A percentile compares a stretch with the other conserved stretches of the same genome.
Conservation (phyloP, 2,797 vertebrate genomes). For the Cuculus canorus region DNA sequence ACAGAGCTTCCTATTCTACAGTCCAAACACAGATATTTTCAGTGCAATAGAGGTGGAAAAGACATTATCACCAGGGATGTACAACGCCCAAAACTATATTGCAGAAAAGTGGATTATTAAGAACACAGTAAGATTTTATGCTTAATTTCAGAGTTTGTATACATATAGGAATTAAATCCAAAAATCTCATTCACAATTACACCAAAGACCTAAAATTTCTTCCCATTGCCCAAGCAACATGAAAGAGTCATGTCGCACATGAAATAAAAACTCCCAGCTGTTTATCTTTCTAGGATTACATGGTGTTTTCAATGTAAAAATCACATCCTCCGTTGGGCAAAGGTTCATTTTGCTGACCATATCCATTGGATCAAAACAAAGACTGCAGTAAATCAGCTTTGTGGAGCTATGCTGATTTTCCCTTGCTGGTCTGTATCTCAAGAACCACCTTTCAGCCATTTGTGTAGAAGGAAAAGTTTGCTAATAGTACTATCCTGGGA, state of each 20-base stretch:
- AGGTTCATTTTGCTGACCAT: constrained; percentile 10
- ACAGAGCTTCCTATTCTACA: constrained; percentile 12
- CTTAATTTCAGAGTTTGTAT: not conserved
- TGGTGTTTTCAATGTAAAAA: constrained; percentile 3
- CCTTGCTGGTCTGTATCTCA: not conserved
- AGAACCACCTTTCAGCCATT: constrained; percentile 19
- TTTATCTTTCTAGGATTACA: constrained; percentile 25
- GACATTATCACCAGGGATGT: not conserved
- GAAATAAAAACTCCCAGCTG: not conserved
- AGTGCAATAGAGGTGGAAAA: not conserved
- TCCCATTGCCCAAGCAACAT: not conserved
- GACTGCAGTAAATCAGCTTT: constrained; percentile 10
- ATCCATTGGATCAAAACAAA: constrained; percentile 39
- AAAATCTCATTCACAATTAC: not conserved
- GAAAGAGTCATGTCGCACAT: not conserved
- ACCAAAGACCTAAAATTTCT: not conserved
- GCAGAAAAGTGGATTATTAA: not conserved
- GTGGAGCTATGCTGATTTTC: not conserved
- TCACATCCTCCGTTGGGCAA: constrained; percentile 9
- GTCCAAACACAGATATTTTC: not conserved
- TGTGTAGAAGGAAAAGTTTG: constrained; percentile 2
- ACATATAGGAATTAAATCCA: not conserved
- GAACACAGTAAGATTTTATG: not conserved
- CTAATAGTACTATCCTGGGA: not conserved
- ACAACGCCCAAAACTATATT: not conserved